Base-by-base conservation (phyloP, 1,140 invertebrate species). In the Galleria mellonella region DNA sequence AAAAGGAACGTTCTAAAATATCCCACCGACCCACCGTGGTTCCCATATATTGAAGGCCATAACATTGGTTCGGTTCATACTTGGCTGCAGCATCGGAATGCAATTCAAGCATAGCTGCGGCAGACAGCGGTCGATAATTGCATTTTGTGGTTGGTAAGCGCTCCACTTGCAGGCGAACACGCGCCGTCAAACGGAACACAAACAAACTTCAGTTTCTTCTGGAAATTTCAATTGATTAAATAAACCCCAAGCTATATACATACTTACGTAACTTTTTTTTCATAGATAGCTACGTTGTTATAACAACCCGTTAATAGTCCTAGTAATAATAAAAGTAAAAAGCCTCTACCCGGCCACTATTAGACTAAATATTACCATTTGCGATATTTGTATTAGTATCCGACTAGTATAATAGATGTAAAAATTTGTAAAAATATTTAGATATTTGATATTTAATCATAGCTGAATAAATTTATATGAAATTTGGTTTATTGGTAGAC, bases 71-170 rank as follows among this genome's bases (percentile, higher is more conserved):
- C 32, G 49, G 47, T 35, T 69, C 66, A 67, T 63, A 71, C 55
- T 72, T 62, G 51, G 52, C 55, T 48, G 32, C 50, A 51, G 51
- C 57, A 68, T 62, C 42, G 69, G 65, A 78, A 83, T 77, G 71
- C 69, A 65, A 77, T 74, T 55, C 61, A 47, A 62, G 62, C 58
- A 72, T 72, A 67, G 64, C 72, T 76, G 75, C 52, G 56, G 61
- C 61, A 72, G 72, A 72, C 69, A 70, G 52, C 72, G 68, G 61
- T 79, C 71, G 67, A 81, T 84, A 83, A 83, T 83, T 84, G 76
- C 74, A 81, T 81, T 81, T 75, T 79, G 76, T 79, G 78, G 76
- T 83, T 68, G 66, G 62, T 55, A 49, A 61, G 60, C 55, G 71
- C 71, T 75, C 76, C 58, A 79, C 72, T 79, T 74, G 55, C 39